Base-by-base conservation (phyloP, 2,797 vertebrate species). In the Threskiornis aethiopicus region DNA sequence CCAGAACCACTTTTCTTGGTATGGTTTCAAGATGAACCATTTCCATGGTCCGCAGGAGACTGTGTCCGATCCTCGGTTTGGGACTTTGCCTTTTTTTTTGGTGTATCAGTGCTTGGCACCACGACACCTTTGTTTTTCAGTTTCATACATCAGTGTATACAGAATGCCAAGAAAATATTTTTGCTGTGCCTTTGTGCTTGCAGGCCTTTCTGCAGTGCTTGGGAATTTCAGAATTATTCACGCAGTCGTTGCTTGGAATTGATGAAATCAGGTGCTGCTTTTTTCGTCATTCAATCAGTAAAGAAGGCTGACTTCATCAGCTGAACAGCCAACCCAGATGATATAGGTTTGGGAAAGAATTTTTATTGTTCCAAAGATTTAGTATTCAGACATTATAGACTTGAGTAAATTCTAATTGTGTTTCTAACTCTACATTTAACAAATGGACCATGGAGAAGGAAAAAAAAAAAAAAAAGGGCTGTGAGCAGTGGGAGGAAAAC, bases 361-460 rank as follows among this genome's bases (percentile, higher is more conserved):
- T 81, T 89, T 92, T 89, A 88, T 89, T 88, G 84, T 76, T 86
- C 65, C 8, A 10, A 75, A 94, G 76, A 93, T 87, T 93, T 92
- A 71, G 73, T 67, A 89, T 71, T 90, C 92, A 86, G 67, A 49
- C 76, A 54, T 92, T 91, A 87, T 11, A 93, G 79, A 94, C 82
- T 54, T 41, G 84, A 96, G 67, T 92, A 96, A 94, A 88, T 93
- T 96, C 87, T 96, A 94, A 95, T 92, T 97, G 93, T 83, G 64
- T 94, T 94, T 92, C 78, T 73, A 94, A 87, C 59, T 95, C 87
- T 72, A 57, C 72, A 11, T 93, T 97, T 96, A 96, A 96, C 91
- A 97, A 96, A 97, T 88, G 89, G 84, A 65, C 84, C 61, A 17
- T 77, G 69, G 72, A 86, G 67, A 88, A 77, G 44, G 37, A 4